Evolutionary conservation across 2,888 invertebrate species (phyloP).

Genomic region (Papilio demoleus): DNA sequence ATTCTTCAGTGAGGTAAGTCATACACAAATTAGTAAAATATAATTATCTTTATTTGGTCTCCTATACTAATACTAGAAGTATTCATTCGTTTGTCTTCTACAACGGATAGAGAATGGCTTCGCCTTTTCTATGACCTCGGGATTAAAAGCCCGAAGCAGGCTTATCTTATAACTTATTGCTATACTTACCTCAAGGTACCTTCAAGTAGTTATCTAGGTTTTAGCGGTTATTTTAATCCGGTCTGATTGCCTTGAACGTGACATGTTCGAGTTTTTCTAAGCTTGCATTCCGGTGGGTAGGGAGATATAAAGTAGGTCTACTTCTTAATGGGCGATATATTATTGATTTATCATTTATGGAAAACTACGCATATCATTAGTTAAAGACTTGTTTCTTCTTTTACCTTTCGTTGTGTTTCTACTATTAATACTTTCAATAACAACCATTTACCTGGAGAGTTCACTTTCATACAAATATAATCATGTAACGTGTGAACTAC

Average conservation of each 20-base stretch:
- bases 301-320: background rate
- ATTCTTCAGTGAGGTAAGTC: constrained; percentile 98
- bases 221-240: constrained; percentile 11
- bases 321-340: background rate
- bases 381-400: no score
- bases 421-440: background rate
- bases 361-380: no score
- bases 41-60: no score
- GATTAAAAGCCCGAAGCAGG: constrained; percentile 22
- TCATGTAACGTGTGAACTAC: background rate
- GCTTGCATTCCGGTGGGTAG: constrained; percentile 5
- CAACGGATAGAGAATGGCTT: constrained; percentile 11
- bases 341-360: background rate
- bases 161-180: constrained; percentile 42
- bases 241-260: constrained; percentile 8
- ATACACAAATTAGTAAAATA: no score
- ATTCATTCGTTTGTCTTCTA: no score
- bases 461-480: background rate
- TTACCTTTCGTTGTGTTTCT: background rate
- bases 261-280: constrained; percentile 18
- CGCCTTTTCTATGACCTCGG: constrained; percentile 1
- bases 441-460: background rate
- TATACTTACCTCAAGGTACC: constrained; percentile 11
- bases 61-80: no score
- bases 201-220: constrained; percentile 4